Evolutionary conservation across 2,113 vertebrate genomes (phyloP).

Genomic region (Halichoerus grypus): DNA sequence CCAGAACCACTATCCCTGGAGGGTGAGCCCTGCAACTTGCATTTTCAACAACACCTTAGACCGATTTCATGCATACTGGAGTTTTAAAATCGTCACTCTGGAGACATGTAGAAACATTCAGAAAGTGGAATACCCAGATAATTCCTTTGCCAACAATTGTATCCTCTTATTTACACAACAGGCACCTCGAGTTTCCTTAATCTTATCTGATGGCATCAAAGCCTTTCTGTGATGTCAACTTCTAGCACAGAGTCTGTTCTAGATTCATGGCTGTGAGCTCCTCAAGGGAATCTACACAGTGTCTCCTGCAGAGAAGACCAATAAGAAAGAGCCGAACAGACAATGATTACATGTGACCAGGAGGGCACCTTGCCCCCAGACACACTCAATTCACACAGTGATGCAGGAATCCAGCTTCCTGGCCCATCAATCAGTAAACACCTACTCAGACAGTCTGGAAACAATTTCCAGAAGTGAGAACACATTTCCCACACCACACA

Average conservation of each 20-base stretch:
- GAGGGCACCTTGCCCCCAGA: neutral
- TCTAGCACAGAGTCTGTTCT: neutral
- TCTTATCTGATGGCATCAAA: neutral
- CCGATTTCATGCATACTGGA: accelerated
- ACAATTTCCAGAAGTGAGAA: neutral
- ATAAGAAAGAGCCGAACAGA: accelerated
- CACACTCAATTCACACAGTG: accelerated
- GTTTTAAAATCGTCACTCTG: neutral
- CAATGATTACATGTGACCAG: accelerated
- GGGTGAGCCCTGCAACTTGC: accelerated
- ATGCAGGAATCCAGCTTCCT: neutral
- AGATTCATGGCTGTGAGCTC: neutral
- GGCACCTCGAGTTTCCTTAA: neutral
- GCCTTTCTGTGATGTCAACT: neutral
- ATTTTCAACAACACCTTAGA: neutral
- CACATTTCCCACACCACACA: neutral
- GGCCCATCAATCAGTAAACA: too few species aligned
- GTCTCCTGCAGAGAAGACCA: neutral
- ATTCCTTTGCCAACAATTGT: neutral
- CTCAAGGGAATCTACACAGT: neutral
- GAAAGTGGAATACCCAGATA: neutral
- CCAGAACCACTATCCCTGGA: neutral
- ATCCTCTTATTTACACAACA: neutral
- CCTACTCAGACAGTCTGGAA: accelerated
- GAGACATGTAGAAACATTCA: neutral